phyloP scores from a whole-genome alignment of 1,140 invertebrate genomes.

The Tetramorium alpestre region DNA sequence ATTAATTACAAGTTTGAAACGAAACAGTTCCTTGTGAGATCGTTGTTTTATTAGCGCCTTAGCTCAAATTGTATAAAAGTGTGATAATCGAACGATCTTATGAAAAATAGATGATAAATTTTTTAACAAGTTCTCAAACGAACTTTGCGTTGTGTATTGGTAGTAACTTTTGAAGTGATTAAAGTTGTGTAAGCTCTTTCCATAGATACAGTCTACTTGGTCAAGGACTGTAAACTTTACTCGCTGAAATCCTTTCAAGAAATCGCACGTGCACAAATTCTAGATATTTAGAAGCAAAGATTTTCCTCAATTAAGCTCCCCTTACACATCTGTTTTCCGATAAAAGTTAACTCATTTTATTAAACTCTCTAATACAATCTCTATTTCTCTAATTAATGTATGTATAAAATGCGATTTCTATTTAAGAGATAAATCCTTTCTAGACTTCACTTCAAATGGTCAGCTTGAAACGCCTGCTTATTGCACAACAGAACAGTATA shows the following conservation, averaged over 20 bases:
- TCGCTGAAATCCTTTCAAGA: not conserved
- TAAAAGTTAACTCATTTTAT: not conserved
- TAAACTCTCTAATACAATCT: not conserved
- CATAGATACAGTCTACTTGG: not conserved
- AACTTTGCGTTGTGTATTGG: not conserved
- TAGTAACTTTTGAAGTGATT: not conserved
- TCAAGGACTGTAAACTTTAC: conserved; percentile 41
- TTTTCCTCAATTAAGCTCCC: conserved; percentile 1
- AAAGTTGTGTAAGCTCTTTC: conserved; percentile 1
- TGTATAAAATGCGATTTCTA: not conserved
- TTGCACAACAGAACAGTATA: conserved; percentile 17
- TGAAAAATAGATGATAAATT: not conserved
- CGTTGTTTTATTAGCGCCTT: not conserved
- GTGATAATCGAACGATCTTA: not conserved
- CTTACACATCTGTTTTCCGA: not conserved
- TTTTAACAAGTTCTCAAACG: not conserved
- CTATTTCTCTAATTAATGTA: not conserved
- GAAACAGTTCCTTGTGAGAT: not conserved
- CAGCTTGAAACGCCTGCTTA: conserved; percentile 34
- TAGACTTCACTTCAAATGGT: conserved; percentile 11
- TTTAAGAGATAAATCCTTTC: not conserved
- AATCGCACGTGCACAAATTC: not conserved
- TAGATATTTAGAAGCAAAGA: not conserved
- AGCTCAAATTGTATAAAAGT: not conserved
- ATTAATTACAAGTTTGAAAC: not conserved